phyloP scores from a whole-genome alignment of 2,113 vertebrate species.

The Hydrochoerus hydrochaeris region DNA sequence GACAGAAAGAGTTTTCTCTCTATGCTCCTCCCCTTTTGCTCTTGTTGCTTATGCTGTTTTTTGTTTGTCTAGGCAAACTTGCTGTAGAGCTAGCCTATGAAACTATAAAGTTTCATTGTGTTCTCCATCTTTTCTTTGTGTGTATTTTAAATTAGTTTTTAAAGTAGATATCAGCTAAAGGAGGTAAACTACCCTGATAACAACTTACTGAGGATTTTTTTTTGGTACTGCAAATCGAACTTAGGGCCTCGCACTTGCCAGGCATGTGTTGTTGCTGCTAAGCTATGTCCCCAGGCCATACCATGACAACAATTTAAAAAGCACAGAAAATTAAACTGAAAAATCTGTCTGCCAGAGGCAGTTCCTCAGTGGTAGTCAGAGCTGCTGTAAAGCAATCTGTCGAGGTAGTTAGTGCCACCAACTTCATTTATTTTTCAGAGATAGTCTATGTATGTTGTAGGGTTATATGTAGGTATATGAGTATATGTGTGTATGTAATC shows the following conservation, averaged over 20 bases:
- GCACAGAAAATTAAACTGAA: neutral
- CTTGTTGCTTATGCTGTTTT: too few relatives aligned
- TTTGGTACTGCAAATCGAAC: too few relatives aligned
- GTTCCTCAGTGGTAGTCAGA: neutral
- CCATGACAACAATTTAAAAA: slow-evolving; percentile 42
- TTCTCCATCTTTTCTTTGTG: neutral
- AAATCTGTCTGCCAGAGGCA: neutral
- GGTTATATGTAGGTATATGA: neutral
- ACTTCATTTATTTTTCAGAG: slow-evolving; percentile 9
- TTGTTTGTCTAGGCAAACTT: neutral
- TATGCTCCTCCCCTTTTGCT: too few relatives aligned
- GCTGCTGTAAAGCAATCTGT: neutral
- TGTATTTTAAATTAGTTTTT: slow-evolving; percentile 45
- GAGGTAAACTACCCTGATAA: slow-evolving; percentile 4
- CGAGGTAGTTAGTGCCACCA: neutral
- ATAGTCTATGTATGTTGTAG: neutral
- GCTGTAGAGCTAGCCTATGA: neutral
- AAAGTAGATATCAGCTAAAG: neutral
- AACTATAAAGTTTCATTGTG: neutral
- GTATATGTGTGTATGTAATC: neutral
- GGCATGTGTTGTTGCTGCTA: too few relatives aligned
- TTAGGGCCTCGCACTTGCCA: too few relatives aligned
- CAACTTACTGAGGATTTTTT: neutral
- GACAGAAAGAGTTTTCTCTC: too few relatives aligned
- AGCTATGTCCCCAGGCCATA: too few relatives aligned